Evolutionary conservation across 53 echinoderm and acorn worm species (phyloP).

Genomic region (Temnopleurus reevesii): DNA sequence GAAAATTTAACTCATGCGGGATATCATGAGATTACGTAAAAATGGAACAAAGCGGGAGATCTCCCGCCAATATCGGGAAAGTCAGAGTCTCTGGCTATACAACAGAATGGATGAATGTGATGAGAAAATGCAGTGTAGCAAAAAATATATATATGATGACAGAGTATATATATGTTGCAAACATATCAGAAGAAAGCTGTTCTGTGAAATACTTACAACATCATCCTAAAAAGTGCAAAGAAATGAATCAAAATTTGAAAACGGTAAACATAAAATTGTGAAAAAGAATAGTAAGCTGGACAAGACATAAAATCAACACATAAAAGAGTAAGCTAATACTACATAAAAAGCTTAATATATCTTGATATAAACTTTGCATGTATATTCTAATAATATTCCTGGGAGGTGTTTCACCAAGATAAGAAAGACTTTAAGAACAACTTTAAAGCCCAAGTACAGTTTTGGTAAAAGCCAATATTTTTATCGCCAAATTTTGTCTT

Average conservation of each 20-base stretch:
- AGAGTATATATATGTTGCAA: neutral
- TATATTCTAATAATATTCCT: too few species aligned
- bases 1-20: too few species aligned
- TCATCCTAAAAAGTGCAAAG: conserved; percentile 49
- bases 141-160: neutral
- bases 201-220: conserved; percentile 42
- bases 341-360: too few species aligned
- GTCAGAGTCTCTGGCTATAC: neutral
- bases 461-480: too few species aligned
- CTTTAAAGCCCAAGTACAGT: too few species aligned
- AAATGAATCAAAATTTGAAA: conserved; percentile 53
- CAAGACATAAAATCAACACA: neutral
- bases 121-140: conserved; percentile 8
- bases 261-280: neutral
- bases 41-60: too few species aligned
- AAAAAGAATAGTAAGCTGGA: neutral
- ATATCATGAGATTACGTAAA: too few species aligned
- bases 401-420: neutral
- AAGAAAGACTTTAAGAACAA: neutral
- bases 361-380: too few species aligned
- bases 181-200: neutral
- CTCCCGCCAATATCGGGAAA: too few species aligned
- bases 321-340: neutral
- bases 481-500: too few species aligned
- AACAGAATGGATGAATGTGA: conserved; percentile 12